Conservation (phyloP, 2,113 vertebrate species). For the Edolisoma coerulescens region DNA sequence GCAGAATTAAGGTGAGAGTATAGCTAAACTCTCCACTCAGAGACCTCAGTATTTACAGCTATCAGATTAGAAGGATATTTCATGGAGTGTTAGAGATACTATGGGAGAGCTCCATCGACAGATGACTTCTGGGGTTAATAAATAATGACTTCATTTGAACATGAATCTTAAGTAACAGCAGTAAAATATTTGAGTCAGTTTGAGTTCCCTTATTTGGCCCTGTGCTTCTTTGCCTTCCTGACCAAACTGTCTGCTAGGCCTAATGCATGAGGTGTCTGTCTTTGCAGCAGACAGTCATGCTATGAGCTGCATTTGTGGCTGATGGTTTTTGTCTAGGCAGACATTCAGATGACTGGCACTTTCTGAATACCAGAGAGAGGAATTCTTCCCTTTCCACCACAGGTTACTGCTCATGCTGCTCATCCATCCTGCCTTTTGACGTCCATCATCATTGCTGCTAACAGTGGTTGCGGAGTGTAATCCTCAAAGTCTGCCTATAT, state of each 20-base stretch:
- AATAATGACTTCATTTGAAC: neutral
- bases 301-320: neutral
- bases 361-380: neutral
- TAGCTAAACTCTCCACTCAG: neutral
- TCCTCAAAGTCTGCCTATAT: neutral
- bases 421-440: neutral
- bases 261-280: slow-evolving; percentile 19
- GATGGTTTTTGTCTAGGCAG: neutral
- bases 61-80: neutral
- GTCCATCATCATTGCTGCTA: neutral
- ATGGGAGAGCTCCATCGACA: neutral
- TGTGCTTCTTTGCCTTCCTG: neutral
- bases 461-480: rapidly evolving
- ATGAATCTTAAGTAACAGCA: neutral
- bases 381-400: neutral
- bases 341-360: neutral
- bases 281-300: neutral
- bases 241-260: neutral
- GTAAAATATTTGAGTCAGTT: neutral
- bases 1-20: neutral
- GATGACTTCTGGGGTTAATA: neutral
- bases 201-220: slow-evolving; percentile 6
- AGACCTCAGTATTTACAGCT: neutral
- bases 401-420: neutral
- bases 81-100: neutral